These are phyloP conservation scores for Nylanderia fulva DNA, from an alignment of 1,140 invertebrate genomes.

Conservation along the genomic window DNA sequence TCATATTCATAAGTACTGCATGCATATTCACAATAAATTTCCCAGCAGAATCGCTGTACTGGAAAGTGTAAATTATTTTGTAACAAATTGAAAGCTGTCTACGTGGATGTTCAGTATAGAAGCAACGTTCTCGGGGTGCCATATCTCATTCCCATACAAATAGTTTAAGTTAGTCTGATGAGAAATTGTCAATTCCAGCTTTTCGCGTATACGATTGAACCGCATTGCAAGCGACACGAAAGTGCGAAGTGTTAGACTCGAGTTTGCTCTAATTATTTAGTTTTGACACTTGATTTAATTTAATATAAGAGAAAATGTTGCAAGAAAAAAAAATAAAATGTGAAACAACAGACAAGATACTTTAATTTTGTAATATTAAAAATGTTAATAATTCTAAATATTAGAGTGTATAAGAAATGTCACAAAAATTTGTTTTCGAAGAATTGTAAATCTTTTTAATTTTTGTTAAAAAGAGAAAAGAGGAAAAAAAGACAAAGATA, in stretches of 20 bases:
- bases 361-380: not conserved
- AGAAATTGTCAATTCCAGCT: constrained; percentile 52
- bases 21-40: constrained; percentile 75
- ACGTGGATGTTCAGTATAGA: not conserved
- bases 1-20: constrained; percentile 74
- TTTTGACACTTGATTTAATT: not conserved
- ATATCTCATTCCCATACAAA: constrained; percentile 22
- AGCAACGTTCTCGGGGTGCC: not conserved
- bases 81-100: constrained; percentile 70
- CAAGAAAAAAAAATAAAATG: not conserved
- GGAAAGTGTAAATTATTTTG: constrained; percentile 73
- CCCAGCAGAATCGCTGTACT: constrained; percentile 34
- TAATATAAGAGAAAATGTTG: not conserved
- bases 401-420: not conserved
- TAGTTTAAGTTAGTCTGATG: constrained; percentile 46
- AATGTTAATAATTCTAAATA: not conserved
- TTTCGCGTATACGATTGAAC: constrained; percentile 10
- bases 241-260: not conserved
- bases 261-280: not conserved
- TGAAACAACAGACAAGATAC: not conserved
- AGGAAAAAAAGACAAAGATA: not conserved
- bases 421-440: not conserved
- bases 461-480: not conserved
- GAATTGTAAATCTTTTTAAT: not conserved
- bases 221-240: not conserved